These are phyloP conservation scores for Enteromius treurensis DNA, from an alignment of 2,797 vertebrate species.

Conservation along the genomic window DNA sequence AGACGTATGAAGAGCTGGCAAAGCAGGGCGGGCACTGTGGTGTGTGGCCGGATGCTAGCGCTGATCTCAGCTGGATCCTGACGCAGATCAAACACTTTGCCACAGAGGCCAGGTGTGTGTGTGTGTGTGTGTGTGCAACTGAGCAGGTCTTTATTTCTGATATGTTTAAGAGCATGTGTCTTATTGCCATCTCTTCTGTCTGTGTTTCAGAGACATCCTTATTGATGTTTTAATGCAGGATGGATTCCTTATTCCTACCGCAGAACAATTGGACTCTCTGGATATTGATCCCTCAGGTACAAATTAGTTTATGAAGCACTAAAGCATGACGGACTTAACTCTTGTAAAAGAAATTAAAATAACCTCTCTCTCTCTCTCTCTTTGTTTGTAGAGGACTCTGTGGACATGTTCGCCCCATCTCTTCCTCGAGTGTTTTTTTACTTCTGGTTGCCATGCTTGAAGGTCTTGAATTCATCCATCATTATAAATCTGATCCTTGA, in stretches of 20 bases:
- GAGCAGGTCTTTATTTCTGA: neutral
- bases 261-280: slow-evolving; percentile 84
- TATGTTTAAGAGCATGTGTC: neutral
- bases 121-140: neutral
- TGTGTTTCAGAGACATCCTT: slow-evolving; percentile 62
- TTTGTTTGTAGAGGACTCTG: slow-evolving; percentile 37
- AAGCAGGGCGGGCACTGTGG: slow-evolving; percentile 68
- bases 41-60: slow-evolving; percentile 77
- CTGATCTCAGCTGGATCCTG: slow-evolving; percentile 88
- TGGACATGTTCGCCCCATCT: slow-evolving; percentile 58
- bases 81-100: slow-evolving; percentile 87
- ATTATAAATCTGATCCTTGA: slow-evolving; percentile 86
- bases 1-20: slow-evolving; percentile 74
- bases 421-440: slow-evolving; percentile 81
- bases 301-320: neutral
- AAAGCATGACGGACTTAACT: neutral
- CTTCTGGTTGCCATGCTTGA: slow-evolving; percentile 92
- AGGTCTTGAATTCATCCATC: slow-evolving; percentile 78
- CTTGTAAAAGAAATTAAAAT: neutral
- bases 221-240: slow-evolving; percentile 75
- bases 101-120: slow-evolving; percentile 80
- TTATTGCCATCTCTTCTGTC: slow-evolving; percentile 4
- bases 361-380: neutral
- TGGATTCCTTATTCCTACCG: slow-evolving; percentile 85
- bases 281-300: slow-evolving; percentile 79